Percentiles rank a stretch among this genome's conserved stretches.
phyloP scores from a whole-genome alignment of 2,797 vertebrate genomes.

The Amblyopsis hoosieri region DNA sequence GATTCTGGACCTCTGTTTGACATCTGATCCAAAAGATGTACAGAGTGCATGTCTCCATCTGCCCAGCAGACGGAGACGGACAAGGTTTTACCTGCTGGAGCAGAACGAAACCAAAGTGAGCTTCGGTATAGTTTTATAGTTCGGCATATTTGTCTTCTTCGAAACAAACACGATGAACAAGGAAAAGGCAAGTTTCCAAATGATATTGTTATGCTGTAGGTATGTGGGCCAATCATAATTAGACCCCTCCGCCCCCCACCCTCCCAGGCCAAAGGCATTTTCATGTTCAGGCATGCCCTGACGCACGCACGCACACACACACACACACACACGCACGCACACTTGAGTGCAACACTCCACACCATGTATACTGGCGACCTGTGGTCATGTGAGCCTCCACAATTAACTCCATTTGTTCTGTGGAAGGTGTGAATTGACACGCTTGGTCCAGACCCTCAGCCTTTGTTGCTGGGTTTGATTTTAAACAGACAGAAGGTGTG shows the following conservation, averaged over 20 bases:
- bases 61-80: neutral
- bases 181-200: conserved; percentile 27
- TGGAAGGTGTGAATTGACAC: conserved; percentile 76
- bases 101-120: neutral
- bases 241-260: conserved; percentile 2
- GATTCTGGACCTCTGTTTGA: no score
- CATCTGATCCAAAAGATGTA: no score
- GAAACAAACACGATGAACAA: no score
- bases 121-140: no score
- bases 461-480: conserved; percentile 74
- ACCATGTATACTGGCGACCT: conserved; percentile 36
- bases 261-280: conserved; percentile 18
- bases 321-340: neutral
- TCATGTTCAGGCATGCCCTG: conserved; percentile 70
- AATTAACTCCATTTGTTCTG: conserved; percentile 75
- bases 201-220: conserved; percentile 22
- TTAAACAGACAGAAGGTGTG: conserved; percentile 70
- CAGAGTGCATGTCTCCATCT: neutral
- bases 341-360: conserved; percentile 64
- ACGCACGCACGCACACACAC: conserved; percentile 34
- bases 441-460: conserved; percentile 42
- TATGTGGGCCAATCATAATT: conserved; percentile 44
- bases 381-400: conserved; percentile 42
- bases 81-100: neutral
- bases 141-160: neutral